phyloP scores from a whole-genome alignment of 2,113 vertebrate genomes.

The Odontesthes bonariensis region DNA sequence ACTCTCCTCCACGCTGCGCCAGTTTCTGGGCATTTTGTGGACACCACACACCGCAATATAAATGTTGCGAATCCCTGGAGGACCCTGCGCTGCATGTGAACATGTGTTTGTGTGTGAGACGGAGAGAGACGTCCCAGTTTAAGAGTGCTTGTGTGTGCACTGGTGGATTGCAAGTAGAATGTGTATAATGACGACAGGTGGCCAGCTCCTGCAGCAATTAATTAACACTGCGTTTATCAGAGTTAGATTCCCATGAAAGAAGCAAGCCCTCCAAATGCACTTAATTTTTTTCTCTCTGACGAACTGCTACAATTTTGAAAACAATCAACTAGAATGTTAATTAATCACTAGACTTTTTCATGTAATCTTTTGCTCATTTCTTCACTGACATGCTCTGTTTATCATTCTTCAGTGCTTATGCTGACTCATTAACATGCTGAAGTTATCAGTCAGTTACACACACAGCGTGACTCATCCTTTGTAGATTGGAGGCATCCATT shows the following conservation, averaged over 20 bases:
- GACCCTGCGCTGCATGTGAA: conserved; percentile 12
- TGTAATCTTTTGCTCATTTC: conserved; percentile 28
- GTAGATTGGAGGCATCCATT: conserved; percentile 44
- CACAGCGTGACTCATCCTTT: conserved; percentile 54
- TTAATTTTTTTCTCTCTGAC: conserved; percentile 12
- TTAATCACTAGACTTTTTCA: conserved; percentile 30
- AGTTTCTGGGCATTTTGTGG: conserved; percentile 59
- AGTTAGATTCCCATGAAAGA: conserved; percentile 44
- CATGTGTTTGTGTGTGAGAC: conserved; percentile 25
- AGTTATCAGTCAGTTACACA: conserved; percentile 30
- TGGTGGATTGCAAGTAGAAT: conserved; percentile 45
- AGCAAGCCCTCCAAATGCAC: conserved; percentile 29
- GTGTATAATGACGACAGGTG: conserved; percentile 67
- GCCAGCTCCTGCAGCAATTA: conserved; percentile 61
- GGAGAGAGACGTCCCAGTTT: conserved; percentile 29
- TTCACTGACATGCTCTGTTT: not conserved
- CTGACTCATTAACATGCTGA: conserved; percentile 27
- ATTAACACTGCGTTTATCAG: conserved; percentile 55
- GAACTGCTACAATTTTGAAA: conserved; percentile 23
- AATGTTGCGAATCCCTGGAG: conserved; percentile 47
- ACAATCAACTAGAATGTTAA: conserved; percentile 45
- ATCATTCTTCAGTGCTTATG: not conserved
- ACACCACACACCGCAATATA: conserved; percentile 22
- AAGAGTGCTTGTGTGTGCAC: conserved; percentile 7
- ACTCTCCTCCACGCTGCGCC: conserved; percentile 47